phyloP scores from a whole-genome alignment of 2,113 vertebrate genomes.

The Uropsilus gracilis region DNA sequence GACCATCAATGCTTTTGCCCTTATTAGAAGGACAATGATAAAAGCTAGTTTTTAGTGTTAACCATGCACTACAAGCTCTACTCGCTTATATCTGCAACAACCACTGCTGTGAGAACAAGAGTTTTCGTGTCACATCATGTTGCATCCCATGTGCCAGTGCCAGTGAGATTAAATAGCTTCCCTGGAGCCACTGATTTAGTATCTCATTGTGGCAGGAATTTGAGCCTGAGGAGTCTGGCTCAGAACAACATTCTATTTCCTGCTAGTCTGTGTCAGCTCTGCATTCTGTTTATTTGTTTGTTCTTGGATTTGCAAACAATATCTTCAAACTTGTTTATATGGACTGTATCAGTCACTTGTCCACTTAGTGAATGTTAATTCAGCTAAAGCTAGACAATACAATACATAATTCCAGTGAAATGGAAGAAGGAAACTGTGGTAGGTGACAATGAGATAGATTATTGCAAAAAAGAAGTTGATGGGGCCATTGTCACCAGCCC shows the following conservation, averaged over 20 bases:
- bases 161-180: background rate
- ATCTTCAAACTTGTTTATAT: background rate
- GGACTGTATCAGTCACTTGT: background rate
- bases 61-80: background rate
- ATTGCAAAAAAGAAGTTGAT: background rate
- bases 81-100: background rate
- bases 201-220: background rate
- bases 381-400: background rate
- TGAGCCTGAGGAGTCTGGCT: background rate
- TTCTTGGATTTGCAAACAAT: background rate
- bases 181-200: background rate
- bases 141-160: background rate
- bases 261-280: background rate
- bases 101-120: background rate
- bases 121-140: background rate
- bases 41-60: background rate
- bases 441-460: background rate
- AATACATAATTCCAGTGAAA: background rate
- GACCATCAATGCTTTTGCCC: background rate
- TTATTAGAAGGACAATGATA: background rate
- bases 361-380: background rate
- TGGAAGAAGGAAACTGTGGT: too few species aligned
- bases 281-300: too few species aligned
- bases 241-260: background rate
- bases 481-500: rapidly evolving